Conservation (phyloP, 1,140 invertebrate species). For the Drosophila pruinosa region DNA sequence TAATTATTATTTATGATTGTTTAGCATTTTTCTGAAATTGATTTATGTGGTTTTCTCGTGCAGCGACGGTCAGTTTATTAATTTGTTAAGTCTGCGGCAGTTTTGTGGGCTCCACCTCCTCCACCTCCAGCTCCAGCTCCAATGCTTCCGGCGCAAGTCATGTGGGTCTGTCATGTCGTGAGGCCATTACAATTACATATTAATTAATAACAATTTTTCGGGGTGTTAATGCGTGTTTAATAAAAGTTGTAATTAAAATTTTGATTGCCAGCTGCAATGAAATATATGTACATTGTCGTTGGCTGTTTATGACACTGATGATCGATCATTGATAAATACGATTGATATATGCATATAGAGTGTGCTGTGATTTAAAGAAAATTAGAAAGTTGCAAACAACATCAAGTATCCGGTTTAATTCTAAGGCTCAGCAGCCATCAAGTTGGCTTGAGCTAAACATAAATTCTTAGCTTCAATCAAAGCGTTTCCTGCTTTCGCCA, state of each 20-base stretch:
- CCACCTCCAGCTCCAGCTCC: not conserved
- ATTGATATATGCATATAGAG: not conserved
- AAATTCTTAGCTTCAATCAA: constrained; percentile 37
- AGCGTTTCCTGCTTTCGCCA: constrained; percentile 54
- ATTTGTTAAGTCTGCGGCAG: constrained; percentile 71
- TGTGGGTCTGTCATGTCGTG: constrained; percentile 61
- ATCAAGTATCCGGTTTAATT: not conserved
- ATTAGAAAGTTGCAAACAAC: not conserved
- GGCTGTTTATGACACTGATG: not conserved
- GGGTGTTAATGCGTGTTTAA: constrained; percentile 52
- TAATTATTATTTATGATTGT: constrained; percentile 80
- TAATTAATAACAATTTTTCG: constrained; percentile 77
- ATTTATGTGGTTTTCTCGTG: constrained; percentile 75
- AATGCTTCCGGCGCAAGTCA: constrained; percentile 6
- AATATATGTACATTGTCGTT: too few species aligned
- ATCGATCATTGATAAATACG: not conserved
- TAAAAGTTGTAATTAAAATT: constrained; percentile 58
- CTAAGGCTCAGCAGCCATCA: constrained; percentile 4
- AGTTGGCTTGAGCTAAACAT: constrained; percentile 10
- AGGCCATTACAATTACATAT: constrained; percentile 75
- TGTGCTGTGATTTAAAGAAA: constrained; percentile 4
- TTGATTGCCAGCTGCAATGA: constrained; percentile 28
- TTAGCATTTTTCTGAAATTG: constrained; percentile 71
- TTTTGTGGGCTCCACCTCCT: constrained; percentile 33
- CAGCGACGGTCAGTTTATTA: constrained; percentile 60